Base-by-base conservation (phyloP, 2,797 vertebrate species). In the Champsocephalus esox region DNA sequence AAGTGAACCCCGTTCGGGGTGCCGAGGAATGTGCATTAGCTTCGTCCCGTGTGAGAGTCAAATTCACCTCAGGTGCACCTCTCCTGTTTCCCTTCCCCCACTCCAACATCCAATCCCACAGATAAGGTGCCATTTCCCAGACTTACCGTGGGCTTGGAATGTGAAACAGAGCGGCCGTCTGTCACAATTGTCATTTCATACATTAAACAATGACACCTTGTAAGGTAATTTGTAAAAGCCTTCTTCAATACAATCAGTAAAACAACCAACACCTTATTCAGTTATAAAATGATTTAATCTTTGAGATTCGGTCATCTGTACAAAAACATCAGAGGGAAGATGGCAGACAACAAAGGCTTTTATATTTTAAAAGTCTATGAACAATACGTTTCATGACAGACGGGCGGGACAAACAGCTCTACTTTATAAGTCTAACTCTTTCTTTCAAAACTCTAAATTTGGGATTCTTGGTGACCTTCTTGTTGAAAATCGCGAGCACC, bases 381-480 rank as follows among this genome's bases (percentile, higher is more conserved):
- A 76, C 8, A 72, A 65, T 58, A 71, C 43, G 78, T 64, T 70
- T 77, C 12, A 61, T 48, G 62, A 52, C 10, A 66, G 17, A 63
- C 1, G 6, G 7, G 6, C 21, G 44, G 11, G n/a, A 73, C 10
- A 2, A 54, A 79, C 41, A 57, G 0, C 6, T 68, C 80, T 94
- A 99, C 66, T 97, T 96, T 24, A 97, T 1, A 66, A 99, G 97
- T 81, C 91, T 95, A 57, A 99, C 97, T 93, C 87, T 95, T 50
- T 98, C 97, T 90, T 98, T 99, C 12, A 97, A 73, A 84, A 99
- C 85, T 92, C 85, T 95, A 81, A 99, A 97, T 70, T 95, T 96
- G 4, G 97, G 97, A 90, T 97, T 98, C 64, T 89, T 95, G 60
- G 88, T 95, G 82, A 99, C 88, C 91, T 99, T 99, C 91, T 95